A percentile compares a stretch with the other conserved stretches of the same genome.
Evolutionary conservation across 2,888 invertebrate species (phyloP).

Genomic region (Phalera bucephala): DNA sequence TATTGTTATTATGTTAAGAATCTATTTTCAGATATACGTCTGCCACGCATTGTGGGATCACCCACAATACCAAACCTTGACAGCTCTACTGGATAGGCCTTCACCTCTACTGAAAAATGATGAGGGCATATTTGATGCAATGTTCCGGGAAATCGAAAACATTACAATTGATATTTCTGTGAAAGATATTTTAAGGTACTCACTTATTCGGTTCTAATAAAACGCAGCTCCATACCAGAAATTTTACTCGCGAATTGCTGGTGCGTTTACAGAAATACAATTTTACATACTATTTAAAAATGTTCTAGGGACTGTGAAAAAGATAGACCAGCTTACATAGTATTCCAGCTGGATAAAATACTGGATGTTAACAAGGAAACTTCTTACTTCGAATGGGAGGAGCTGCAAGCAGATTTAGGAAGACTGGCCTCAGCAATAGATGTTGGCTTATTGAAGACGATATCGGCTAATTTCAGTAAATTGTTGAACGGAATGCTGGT

Average conservation of each 20-base stretch:
- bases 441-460: slow-evolving; percentile 77
- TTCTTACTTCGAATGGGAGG: slow-evolving; percentile 85
- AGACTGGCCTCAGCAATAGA: slow-evolving; percentile 80
- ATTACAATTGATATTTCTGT: slow-evolving; percentile 78
- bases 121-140: slow-evolving; percentile 79
- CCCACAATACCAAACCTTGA: slow-evolving; percentile 85
- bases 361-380: slow-evolving; percentile 87
- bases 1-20: no score
- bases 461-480: slow-evolving; percentile 82
- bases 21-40: slow-evolving; percentile 85
- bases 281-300: background rate
- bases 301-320: slow-evolving; percentile 86
- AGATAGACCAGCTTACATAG: slow-evolving; percentile 88
- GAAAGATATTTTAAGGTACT: slow-evolving; percentile 76
- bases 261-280: no score
- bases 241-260: no score
- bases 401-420: slow-evolving; percentile 78
- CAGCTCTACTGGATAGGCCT: slow-evolving; percentile 86
- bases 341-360: slow-evolving; percentile 87
- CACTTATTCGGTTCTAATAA: no score
- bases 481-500: slow-evolving; percentile 82
- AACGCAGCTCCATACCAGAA: no score
- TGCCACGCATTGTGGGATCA: slow-evolving; percentile 88
- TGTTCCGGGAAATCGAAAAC: slow-evolving; percentile 79
- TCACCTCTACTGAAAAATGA: slow-evolving; percentile 81